A percentile compares a stretch with the other conserved stretches of the same genome.
Conservation (phyloP, 1,140 invertebrate species). For the Cardiocondyla obscurior region DNA sequence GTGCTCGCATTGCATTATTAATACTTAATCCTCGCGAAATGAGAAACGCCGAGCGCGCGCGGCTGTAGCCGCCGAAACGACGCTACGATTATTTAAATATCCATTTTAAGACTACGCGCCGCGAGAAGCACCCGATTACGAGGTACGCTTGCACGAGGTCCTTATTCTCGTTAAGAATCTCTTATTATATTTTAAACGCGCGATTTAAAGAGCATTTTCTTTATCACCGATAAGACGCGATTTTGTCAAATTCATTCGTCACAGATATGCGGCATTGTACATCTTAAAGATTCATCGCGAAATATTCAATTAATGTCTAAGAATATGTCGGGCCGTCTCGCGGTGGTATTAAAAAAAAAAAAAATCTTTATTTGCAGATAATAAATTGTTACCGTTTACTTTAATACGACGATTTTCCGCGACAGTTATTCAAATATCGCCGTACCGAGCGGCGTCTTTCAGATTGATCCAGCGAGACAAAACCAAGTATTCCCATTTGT, state of each 20-base stretch:
- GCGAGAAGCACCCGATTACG: background rate
- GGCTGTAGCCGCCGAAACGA: background rate
- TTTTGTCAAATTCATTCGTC: background rate
- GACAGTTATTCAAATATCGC: slow-evolving; percentile 2
- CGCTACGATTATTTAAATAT: slow-evolving; percentile 36
- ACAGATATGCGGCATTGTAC: background rate
- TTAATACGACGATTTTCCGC: background rate
- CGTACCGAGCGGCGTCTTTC: background rate
- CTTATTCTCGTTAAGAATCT: background rate
- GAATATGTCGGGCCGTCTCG: background rate
- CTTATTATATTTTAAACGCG: background rate
- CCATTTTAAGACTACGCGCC: slow-evolving; percentile 1
- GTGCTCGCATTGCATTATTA: slow-evolving; percentile 16
- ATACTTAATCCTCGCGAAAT: slow-evolving; percentile 33
- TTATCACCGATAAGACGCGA: background rate
- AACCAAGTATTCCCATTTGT: slow-evolving; percentile 29
- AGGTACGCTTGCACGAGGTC: background rate
- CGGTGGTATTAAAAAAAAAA: no score
- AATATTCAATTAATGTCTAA: background rate
- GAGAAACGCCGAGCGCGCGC: background rate
- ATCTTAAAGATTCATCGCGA: background rate
- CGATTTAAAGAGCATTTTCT: no score
- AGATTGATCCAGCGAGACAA: slow-evolving; percentile 31
- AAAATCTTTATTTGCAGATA: background rate
- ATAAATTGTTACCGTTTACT: background rate